These are phyloP conservation scores for Cephus spinipes DNA, from an alignment of 2,888 invertebrate species.

Conservation along the genomic window DNA sequence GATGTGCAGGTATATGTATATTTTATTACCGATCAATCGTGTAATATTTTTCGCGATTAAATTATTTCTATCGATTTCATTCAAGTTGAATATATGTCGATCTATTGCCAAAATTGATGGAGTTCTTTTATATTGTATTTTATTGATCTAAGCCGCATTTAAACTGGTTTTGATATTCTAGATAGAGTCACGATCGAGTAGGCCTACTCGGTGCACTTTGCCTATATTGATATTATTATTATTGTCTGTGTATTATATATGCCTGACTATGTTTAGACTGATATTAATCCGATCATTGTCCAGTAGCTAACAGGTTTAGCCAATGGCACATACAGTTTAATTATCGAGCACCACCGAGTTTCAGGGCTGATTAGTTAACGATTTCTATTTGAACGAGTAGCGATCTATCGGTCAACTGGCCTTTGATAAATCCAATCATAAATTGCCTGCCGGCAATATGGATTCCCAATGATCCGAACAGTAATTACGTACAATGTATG, in stretches of 20 bases:
- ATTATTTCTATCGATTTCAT: too few species aligned
- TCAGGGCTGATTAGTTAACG: conserved; percentile 26
- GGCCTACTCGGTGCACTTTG: not conserved
- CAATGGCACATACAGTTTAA: conserved; percentile 34
- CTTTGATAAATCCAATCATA: conserved; percentile 38
- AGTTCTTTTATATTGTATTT: not conserved
- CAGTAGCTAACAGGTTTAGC: conserved; percentile 43
- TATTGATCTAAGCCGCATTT: not conserved
- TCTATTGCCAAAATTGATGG: not conserved
- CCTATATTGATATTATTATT: not conserved
- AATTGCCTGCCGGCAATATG: conserved; percentile 27
- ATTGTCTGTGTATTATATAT: not conserved
- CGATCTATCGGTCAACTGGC: conserved; percentile 29
- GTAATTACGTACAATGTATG: not conserved
- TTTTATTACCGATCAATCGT: not conserved
- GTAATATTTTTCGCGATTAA: too few species aligned
- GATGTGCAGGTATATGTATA: not conserved
- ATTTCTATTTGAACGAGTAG: conserved; percentile 28
- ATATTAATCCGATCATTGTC: conserved; percentile 12
- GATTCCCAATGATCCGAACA: not conserved
- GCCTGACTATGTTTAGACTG: not conserved
- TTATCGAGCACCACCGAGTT: conserved; percentile 24
- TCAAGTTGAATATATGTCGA: too few species aligned
- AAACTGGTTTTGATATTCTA: not conserved
- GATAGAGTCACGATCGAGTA: not conserved